Conservation (phyloP, 2,797 vertebrate genomes). For the Myripristis murdjan region DNA sequence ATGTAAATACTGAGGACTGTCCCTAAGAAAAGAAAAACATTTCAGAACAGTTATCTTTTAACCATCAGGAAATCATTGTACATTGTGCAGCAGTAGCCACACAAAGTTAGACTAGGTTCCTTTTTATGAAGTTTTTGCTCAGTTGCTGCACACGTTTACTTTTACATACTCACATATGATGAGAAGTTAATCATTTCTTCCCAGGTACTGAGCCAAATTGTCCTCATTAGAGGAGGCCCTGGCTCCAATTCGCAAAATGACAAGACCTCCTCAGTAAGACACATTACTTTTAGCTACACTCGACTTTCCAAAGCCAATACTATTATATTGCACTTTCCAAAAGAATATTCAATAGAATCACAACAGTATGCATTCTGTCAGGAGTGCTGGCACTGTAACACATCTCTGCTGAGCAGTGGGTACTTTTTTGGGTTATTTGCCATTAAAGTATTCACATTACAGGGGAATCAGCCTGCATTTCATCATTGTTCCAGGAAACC, state of each 20-base stretch:
- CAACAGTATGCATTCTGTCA: slow-evolving; percentile 7
- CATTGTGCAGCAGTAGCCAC: slow-evolving; percentile 1
- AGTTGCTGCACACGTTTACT: not conserved
- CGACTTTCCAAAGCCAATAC: slow-evolving; percentile 38
- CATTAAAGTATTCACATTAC: slow-evolving; percentile 22
- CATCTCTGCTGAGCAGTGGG: slow-evolving; percentile 30
- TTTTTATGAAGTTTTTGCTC: slow-evolving; percentile 23
- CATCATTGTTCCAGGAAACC: slow-evolving; percentile 9
- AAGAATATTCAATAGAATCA: slow-evolving; percentile 31
- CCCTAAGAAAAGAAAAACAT: not conserved
- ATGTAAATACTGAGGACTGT: not conserved
- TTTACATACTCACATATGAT: not conserved
- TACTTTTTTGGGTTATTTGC: not conserved
- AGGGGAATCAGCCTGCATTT: slow-evolving; percentile 21
- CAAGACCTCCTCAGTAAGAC: slow-evolving; percentile 24
- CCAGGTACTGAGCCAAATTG: slow-evolving; percentile 29
- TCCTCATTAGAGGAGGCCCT: slow-evolving; percentile 23
- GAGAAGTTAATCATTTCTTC: slow-evolving; percentile 47
- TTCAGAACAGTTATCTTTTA: not conserved
- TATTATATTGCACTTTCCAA: slow-evolving; percentile 16
- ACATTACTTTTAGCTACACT: slow-evolving; percentile 24
- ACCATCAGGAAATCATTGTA: slow-evolving; percentile 7
- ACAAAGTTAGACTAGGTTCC: slow-evolving; percentile 14
- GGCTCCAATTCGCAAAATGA: slow-evolving; percentile 14
- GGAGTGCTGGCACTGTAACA: not conserved